A percentile compares a stretch with the other conserved stretches of the same genome.
Conservation (phyloP, 2,797 vertebrate genomes). For the Pampus argenteus region DNA sequence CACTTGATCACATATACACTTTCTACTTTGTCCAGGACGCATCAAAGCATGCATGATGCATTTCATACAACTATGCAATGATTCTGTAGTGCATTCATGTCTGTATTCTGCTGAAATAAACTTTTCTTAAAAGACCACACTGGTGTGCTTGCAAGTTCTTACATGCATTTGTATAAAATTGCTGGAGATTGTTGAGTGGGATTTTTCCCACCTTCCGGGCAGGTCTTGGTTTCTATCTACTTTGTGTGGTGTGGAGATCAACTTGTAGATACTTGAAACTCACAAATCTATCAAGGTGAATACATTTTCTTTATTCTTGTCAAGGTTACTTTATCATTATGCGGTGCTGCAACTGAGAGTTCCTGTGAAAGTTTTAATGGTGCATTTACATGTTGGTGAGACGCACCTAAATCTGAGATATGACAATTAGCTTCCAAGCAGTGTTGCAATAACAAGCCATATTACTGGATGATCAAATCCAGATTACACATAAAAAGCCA, state of each 20-base stretch:
- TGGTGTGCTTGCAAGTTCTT: conserved; percentile 30
- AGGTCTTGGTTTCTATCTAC: conserved; percentile 11
- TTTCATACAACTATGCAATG: conserved; percentile 2
- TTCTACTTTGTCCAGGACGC: not conserved
- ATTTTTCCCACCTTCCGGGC: conserved; percentile 32
- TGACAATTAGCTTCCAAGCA: conserved; percentile 4
- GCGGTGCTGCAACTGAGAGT: not conserved
- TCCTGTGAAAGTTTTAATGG: not conserved
- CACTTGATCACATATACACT: not conserved
- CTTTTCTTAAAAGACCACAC: conserved; percentile 15
- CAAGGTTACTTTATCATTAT: conserved; percentile 1
- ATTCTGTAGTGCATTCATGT: not conserved
- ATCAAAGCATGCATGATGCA: not conserved
- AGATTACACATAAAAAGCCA: not conserved
- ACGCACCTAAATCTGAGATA: not conserved
- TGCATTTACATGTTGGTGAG: not conserved
- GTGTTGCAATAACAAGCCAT: not conserved
- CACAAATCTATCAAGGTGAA: conserved; percentile 5
- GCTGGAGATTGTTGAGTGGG: not conserved
- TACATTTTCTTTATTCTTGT: not conserved
- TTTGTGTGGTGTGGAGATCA: conserved; percentile 3
- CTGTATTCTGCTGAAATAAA: conserved; percentile 17
- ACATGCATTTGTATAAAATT: conserved; percentile 25
- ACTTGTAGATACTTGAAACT: conserved; percentile 32
- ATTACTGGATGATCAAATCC: not conserved